A percentile compares a stretch with the other conserved stretches of the same genome.
Evolutionary conservation across 2,113 vertebrate species (phyloP).

Genomic region (Hystrix brachyura): DNA sequence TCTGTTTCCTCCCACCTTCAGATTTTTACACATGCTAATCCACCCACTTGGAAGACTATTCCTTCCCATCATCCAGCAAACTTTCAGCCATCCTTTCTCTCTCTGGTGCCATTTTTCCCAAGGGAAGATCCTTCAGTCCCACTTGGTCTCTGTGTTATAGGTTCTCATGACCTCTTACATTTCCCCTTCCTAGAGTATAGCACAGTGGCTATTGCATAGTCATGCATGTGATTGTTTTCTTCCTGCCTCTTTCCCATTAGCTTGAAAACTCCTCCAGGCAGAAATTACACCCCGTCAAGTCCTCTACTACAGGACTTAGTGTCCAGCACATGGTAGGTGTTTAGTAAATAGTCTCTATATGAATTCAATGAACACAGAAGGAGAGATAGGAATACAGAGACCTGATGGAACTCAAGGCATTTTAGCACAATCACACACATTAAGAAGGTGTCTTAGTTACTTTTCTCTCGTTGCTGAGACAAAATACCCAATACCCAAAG

Average conservation of each 20-base stretch:
- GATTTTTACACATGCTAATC: neutral
- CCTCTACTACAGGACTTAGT: neutral
- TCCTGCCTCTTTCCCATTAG: neutral
- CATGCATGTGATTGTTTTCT: neutral
- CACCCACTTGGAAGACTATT: neutral
- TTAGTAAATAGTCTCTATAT: neutral
- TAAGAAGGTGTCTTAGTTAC: neutral
- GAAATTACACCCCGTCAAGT: neutral
- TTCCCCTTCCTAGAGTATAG: neutral
- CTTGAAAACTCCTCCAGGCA: neutral
- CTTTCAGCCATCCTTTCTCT: neutral
- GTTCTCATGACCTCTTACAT: neutral
- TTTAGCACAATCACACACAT: neutral
- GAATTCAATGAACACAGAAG: neutral
- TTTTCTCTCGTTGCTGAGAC: too few species aligned
- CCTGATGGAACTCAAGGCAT: neutral
- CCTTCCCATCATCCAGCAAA: neutral
- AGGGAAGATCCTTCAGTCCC: neutral
- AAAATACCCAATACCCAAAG: too few species aligned
- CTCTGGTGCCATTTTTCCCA: neutral
- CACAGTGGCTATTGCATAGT: too few species aligned
- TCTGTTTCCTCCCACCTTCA: neutral
- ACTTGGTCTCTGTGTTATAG: neutral
- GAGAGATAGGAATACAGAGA: neutral
- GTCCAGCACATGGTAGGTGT: neutral